Percentiles rank a stretch among this genome's conserved stretches.
These are phyloP conservation scores for Chloropsis cyanopogon DNA, from an alignment of 2,113 vertebrate species.

Conservation along the genomic window DNA sequence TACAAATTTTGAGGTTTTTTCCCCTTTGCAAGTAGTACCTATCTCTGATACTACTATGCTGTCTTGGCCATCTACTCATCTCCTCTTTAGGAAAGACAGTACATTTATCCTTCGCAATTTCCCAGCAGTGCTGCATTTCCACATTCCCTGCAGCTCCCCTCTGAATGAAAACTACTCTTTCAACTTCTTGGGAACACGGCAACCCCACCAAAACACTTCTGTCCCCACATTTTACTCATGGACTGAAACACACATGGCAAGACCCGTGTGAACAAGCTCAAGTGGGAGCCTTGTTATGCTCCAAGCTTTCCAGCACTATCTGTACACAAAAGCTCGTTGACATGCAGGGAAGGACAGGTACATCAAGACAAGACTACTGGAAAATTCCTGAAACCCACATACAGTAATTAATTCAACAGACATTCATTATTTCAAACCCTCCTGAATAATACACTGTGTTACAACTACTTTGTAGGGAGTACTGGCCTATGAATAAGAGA, in stretches of 20 bases:
- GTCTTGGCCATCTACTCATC: background rate
- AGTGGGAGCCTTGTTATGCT: background rate
- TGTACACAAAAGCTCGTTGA: background rate
- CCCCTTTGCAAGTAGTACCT: background rate
- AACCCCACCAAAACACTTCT: background rate
- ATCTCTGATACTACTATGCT: background rate
- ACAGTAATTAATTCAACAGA: background rate
- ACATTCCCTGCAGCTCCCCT: background rate
- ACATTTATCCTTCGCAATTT: background rate
- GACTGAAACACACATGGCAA: background rate
- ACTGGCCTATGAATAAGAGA: background rate
- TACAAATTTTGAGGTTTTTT: fast-evolving
- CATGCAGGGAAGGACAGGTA: background rate
- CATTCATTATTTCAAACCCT: background rate
- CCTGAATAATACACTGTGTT: background rate
- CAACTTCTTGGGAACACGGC: background rate
- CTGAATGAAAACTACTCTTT: background rate
- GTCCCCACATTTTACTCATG: background rate
- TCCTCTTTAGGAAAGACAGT: background rate
- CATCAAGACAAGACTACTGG: background rate
- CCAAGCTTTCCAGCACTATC: background rate
- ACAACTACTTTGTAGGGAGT: background rate
- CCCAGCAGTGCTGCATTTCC: background rate
- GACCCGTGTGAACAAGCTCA: background rate
- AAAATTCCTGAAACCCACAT: background rate